phyloP scores from a whole-genome alignment of 1,140 invertebrate species.

The Mya arenaria region DNA sequence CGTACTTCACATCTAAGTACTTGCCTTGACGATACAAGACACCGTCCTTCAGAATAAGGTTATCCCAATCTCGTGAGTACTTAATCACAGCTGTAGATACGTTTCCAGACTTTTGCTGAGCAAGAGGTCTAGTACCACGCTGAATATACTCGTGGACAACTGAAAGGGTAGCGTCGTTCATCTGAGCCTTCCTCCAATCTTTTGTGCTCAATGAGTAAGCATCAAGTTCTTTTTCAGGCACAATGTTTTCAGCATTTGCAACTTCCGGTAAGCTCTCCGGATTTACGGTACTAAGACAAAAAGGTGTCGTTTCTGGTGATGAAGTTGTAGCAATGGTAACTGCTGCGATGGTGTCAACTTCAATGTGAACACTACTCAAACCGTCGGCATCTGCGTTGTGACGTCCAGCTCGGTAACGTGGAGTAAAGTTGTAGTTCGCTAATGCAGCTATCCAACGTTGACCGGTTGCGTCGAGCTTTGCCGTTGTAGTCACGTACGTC shows the following conservation, averaged over 20 bases:
- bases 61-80: constrained; percentile 4
- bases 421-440: constrained; percentile 6
- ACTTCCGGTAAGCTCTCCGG: background rate
- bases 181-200: constrained; percentile 1
- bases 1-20: background rate
- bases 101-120: background rate
- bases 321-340: background rate
- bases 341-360: background rate
- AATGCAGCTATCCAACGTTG: background rate
- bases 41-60: constrained; percentile 15
- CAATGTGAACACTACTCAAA: background rate
- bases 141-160: background rate
- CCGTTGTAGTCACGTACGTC: background rate
- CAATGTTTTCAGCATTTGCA: background rate
- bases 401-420: constrained; percentile 3
- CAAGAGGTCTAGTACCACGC: constrained; percentile 9
- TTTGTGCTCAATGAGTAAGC: background rate
- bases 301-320: background rate
- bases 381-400: constrained; percentile 20
- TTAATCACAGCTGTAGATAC: too few relatives aligned
- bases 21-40: background rate
- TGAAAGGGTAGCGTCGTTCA: background rate
- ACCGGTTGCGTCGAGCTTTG: constrained; percentile 26
- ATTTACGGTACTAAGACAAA: background rate
- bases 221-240: background rate